These are phyloP conservation scores for Rhingia rostrata DNA, from an alignment of 2,888 invertebrate genomes.

Conservation along the genomic window DNA sequence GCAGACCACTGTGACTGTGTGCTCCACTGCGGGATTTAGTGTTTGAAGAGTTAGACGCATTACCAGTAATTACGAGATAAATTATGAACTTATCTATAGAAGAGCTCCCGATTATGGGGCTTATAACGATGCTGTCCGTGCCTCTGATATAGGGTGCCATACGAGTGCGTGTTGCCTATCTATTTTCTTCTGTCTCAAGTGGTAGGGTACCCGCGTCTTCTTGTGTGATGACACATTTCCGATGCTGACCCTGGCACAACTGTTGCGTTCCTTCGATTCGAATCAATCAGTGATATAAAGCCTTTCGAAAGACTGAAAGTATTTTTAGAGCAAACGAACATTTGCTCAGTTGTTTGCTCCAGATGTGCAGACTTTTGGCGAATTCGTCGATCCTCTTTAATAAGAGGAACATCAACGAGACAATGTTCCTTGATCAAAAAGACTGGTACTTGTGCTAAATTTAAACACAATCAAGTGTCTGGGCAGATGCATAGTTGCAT, in stretches of 20 bases:
- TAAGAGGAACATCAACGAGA: conserved; percentile 27
- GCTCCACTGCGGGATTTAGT: conserved; percentile 35
- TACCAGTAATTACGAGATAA: conserved; percentile 68
- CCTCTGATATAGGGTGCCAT: conserved; percentile 33
- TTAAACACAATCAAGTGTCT: conserved; percentile 15
- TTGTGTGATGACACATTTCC: conserved; percentile 55
- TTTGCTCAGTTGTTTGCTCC: conserved; percentile 17
- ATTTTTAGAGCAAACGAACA: conserved; percentile 23
- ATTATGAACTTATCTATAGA: conserved; percentile 53
- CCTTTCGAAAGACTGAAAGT: neutral
- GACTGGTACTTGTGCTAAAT: conserved; percentile 8
- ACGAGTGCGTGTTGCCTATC: neutral
- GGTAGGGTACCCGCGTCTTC: conserved; percentile 24
- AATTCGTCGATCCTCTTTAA: conserved; percentile 19
- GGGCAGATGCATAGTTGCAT: conserved; percentile 18
- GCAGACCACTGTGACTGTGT: neutral
- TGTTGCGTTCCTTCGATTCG: conserved; percentile 36
- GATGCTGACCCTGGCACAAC: conserved; percentile 40
- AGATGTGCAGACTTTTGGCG: conserved; percentile 61
- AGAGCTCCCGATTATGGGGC: conserved; percentile 63
- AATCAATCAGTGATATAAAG: conserved; percentile 24
- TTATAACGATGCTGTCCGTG: conserved; percentile 24
- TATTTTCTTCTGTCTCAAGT: conserved; percentile 35
- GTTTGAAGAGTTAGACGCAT: conserved; percentile 40
- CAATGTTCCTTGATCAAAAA: conserved; percentile 11